Evolutionary conservation across 1,140 invertebrate genomes (phyloP).

Genomic region (Tenebrio molitor): DNA sequence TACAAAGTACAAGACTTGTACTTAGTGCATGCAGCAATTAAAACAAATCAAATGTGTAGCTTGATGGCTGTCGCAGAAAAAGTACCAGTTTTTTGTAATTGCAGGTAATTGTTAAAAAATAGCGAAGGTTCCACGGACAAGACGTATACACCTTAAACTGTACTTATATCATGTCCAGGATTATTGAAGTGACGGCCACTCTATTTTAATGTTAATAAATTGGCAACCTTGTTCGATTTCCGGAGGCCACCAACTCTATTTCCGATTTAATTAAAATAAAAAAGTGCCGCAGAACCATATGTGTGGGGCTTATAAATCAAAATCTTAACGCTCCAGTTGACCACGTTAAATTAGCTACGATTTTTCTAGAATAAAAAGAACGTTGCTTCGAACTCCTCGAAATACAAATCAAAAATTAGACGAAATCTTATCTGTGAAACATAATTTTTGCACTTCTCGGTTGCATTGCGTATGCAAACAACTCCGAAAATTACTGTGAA

Average conservation of each 20-base stretch:
- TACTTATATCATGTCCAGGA: constrained; percentile 32
- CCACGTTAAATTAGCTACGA: too few relatives aligned
- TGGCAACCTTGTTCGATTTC: constrained; percentile 57
- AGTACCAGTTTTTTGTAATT: not conserved
- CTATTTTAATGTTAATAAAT: constrained; percentile 40
- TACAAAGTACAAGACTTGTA: too few relatives aligned
- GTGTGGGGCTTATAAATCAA: constrained; percentile 12
- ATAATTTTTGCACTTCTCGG: too few relatives aligned
- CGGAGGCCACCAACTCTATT: constrained; percentile 59
- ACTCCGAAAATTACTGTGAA: not conserved
- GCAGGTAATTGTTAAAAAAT: constrained; percentile 4
- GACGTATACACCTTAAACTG: constrained; percentile 14
- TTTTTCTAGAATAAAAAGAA: constrained; percentile 6
- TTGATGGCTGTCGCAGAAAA: not conserved
- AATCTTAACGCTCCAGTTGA: not conserved
- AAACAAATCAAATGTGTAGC: not conserved
- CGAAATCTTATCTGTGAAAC: too few relatives aligned
- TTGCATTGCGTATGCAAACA: too few relatives aligned
- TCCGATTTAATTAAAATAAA: constrained; percentile 59
- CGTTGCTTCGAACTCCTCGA: not conserved
- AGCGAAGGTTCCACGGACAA: constrained; percentile 7
- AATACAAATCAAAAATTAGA: too few relatives aligned
- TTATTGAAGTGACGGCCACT: constrained; percentile 43
- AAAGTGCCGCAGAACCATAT: constrained; percentile 28
- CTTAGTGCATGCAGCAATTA: too few relatives aligned